Base-by-base conservation (phyloP, 2,113 vertebrate genomes). In the Chaetura pelagica region DNA sequence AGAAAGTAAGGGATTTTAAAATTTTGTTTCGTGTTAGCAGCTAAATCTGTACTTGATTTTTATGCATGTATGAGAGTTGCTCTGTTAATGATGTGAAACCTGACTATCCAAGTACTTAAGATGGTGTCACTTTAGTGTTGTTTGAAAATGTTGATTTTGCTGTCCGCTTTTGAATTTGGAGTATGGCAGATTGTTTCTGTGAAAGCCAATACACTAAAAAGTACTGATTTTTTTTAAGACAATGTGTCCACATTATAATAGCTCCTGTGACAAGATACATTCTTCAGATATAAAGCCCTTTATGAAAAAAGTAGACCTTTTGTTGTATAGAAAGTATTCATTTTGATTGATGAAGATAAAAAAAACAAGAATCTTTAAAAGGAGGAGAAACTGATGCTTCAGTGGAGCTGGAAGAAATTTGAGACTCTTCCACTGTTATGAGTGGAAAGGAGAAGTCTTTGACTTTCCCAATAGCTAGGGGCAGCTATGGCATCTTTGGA, bases 1-100 rank as follows among this genome's bases (percentile, higher is more conserved):
- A 99, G 99, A 98, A 99, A 99, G 99, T 99, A 98, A 98, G 98
- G 16, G 55, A 84, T 96, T 77, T 49, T 75, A 87, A 52, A 46
- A 12, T 62, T 40, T 72, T 68, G 24, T 85, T 83, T 93, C 68
- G 4, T 52, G 35, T 48, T 90, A 63, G 38, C 44, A 48, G 4
- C 14, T 88, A 77, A 77, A 91, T 77, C 6, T 4, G 32, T 66
- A 29, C 3, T 35, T 68, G 9, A 40, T 71, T 54, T 26, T 81
- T 4, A 7, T 7, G 12, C 17, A 5, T 54, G 19, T 34, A 1
- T 80, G 20, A 80, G 29, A 69, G 15, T 58, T 80, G 12, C 12
- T 83, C 2, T 8, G 1, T 66, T 79, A 79, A 59, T 48, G 12
- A 24, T 79, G 21, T 2, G 67, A 88, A 76, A 77, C 40, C 15